phyloP scores from a whole-genome alignment of 2,888 invertebrate species.

The Nymphalis urticae region DNA sequence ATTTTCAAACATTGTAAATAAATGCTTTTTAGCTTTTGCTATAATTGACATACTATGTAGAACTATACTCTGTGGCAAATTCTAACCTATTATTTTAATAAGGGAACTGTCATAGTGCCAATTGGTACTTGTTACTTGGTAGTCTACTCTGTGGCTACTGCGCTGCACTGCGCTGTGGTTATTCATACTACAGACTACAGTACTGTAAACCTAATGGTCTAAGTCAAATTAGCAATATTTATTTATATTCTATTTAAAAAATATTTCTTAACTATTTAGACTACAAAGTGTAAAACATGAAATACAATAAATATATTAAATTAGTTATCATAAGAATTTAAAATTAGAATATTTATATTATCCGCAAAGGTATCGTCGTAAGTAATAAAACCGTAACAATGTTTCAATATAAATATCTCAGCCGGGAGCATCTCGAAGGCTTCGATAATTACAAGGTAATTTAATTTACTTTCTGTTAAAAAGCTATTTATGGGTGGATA shows the following conservation, averaged over 20 bases:
- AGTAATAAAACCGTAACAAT: constrained; percentile 47
- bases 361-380: not conserved
- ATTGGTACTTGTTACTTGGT: no score
- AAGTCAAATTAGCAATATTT: not conserved
- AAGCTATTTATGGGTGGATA: not conserved
- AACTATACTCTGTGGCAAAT: no score
- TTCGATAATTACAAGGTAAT: constrained; percentile 96
- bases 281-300: constrained; percentile 16
- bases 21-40: no score
- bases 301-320: constrained; percentile 12
- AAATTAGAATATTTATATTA: not conserved
- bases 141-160: not conserved
- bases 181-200: no score
- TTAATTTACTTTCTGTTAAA: constrained; percentile 4
- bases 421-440: constrained; percentile 91
- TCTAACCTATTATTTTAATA: no score
- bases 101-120: no score
- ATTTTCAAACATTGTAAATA: no score
- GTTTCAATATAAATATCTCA: constrained; percentile 89
- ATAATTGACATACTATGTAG: no score
- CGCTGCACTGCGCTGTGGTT: no score
- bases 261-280: not conserved
- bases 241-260: not conserved
- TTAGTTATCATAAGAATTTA: not conserved
- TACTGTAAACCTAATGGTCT: no score